These are phyloP conservation scores for Mormoops blainvillei DNA, from an alignment of 2,113 vertebrate genomes.

Conservation along the genomic window DNA sequence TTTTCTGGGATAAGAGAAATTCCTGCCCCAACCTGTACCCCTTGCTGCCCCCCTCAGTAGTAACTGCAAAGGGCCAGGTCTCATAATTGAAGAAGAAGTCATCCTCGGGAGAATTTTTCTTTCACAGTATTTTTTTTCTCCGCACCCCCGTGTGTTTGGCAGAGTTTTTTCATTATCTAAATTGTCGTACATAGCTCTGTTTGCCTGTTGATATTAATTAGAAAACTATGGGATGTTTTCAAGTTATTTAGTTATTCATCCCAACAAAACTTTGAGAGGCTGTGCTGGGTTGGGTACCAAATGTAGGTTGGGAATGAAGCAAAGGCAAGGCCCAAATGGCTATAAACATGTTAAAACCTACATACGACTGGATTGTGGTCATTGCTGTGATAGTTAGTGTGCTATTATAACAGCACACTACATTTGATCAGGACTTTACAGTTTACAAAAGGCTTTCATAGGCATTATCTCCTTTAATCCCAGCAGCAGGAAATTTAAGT, in stretches of 20 bases:
- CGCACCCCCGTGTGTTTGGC: not conserved
- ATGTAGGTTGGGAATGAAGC: not conserved
- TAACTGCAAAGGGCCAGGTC: not conserved
- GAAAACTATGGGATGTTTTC: not conserved
- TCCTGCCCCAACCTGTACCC: not conserved
- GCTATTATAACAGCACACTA: not conserved
- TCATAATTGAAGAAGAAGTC: not conserved
- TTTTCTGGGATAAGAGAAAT: not conserved
- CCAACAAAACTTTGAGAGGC: not conserved
- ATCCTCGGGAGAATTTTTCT: not conserved
- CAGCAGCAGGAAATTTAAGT: constrained; percentile 65
- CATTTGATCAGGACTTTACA: constrained; percentile 55
- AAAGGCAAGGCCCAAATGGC: not conserved
- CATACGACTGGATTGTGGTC: not conserved
- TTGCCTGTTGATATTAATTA: constrained; percentile 3
- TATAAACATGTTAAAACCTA: not conserved
- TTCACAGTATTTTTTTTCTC: not conserved
- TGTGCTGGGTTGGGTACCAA: not conserved
- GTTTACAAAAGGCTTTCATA: constrained; percentile 55
- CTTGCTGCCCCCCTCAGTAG: not conserved
- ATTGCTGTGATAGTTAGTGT: not conserved
- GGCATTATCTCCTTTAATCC: constrained; percentile 66
- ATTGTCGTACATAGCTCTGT: not conserved
- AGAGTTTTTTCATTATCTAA: not conserved
- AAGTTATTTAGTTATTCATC: constrained; percentile 6